phyloP scores from a whole-genome alignment of 2,797 vertebrate species.

The Myiotriccus ornatus region DNA sequence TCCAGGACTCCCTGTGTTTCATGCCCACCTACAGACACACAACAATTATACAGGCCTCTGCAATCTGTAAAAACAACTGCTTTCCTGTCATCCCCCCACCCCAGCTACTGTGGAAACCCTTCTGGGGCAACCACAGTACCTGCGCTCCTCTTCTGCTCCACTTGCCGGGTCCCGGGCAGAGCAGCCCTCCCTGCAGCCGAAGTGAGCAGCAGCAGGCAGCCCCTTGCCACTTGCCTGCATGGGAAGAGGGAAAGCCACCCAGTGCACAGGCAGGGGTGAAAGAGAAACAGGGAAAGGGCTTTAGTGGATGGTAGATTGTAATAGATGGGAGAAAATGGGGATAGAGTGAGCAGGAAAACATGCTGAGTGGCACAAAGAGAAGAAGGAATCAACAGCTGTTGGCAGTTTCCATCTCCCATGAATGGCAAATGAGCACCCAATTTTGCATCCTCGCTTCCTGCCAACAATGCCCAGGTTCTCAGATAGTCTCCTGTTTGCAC shows the following conservation, averaged over 20 bases:
- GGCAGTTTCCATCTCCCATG: not conserved
- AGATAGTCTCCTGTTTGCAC: not conserved
- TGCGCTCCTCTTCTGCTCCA: not conserved
- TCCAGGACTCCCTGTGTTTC: not conserved
- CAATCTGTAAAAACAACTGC: not conserved
- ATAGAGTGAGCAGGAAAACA: not conserved
- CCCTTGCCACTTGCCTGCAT: not conserved
- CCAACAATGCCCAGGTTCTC: not conserved
- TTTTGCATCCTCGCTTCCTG: not conserved
- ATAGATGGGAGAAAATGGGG: not conserved
- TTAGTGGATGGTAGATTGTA: not conserved
- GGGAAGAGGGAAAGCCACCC: not conserved
- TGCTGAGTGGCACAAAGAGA: not conserved
- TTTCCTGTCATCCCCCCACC: not conserved
- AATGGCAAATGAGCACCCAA: not conserved
- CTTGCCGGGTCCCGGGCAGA: not conserved
- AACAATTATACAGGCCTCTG: not conserved
- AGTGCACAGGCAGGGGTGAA: too few relatives aligned
- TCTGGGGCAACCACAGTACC: rapidly evolving
- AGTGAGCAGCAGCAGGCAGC: not conserved
- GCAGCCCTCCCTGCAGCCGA: not conserved
- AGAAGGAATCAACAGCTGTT: not conserved
- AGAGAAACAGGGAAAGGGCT: not conserved
- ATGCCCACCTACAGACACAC: not conserved
- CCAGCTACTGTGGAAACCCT: not conserved